phyloP scores from a whole-genome alignment of 1,140 invertebrate species.

The Dryas iulia region DNA sequence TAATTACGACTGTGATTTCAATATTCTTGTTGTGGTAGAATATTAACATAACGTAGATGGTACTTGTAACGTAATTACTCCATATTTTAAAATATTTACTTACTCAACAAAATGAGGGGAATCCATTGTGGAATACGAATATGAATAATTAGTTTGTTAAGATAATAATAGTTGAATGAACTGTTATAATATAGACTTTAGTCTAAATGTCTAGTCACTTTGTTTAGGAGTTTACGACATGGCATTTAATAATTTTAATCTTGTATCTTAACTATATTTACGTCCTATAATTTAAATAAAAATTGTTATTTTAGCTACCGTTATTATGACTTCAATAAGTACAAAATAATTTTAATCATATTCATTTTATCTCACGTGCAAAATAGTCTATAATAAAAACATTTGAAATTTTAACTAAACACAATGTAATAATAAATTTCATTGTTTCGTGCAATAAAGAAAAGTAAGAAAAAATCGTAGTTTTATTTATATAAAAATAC shows the following conservation, averaged over 20 bases:
- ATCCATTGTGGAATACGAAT: neutral
- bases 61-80: neutral
- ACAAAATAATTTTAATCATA: constrained; percentile 3
- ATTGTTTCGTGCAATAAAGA: neutral
- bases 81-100: neutral
- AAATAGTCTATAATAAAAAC: neutral
- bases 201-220: neutral
- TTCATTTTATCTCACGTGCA: neutral
- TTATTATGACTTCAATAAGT: neutral
- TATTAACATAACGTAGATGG: neutral
- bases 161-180: constrained; percentile 2
- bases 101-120: neutral
- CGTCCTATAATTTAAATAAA: neutral
- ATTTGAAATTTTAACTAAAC: neutral
- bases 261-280: neutral
- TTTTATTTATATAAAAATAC: neutral
- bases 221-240: neutral
- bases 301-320: neutral
- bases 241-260: neutral
- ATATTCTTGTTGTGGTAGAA: constrained; percentile 1
- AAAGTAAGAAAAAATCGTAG: neutral
- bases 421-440: neutral
- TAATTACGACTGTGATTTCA: constrained; percentile 16
- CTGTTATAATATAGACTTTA: neutral
- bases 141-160: neutral